phyloP scores from a whole-genome alignment of 2,888 invertebrate genomes.

The Diplolepis rosae region DNA sequence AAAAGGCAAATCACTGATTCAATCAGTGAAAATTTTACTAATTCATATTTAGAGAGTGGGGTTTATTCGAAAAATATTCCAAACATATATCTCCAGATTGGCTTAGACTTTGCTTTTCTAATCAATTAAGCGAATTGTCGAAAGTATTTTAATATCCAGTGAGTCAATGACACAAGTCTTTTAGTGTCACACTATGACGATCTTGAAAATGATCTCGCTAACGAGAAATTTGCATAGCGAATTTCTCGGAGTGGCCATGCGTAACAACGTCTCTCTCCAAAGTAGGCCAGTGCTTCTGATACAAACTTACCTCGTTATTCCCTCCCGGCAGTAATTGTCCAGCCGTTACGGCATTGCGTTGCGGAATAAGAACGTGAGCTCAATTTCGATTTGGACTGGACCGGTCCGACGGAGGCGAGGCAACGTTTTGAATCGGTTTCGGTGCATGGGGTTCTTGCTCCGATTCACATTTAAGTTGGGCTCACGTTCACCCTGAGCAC shows the following conservation, averaged over 20 bases:
- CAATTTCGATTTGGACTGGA: slow-evolving; percentile 55
- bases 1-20: too few relatives aligned
- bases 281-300: slow-evolving; percentile 20
- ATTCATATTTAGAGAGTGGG: too few relatives aligned
- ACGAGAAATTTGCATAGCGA: slow-evolving; percentile 24
- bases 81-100: too few relatives aligned
- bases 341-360: slow-evolving; percentile 39
- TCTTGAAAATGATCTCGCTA: not conserved
- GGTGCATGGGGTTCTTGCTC: slow-evolving; percentile 39
- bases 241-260: slow-evolving; percentile 10
- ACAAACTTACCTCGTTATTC: slow-evolving; percentile 32
- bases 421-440: slow-evolving; percentile 46
- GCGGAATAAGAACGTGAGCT: slow-evolving; percentile 54
- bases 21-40: too few relatives aligned
- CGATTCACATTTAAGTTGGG: slow-evolving; percentile 61
- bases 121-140: too few relatives aligned
- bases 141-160: not conserved
- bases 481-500: slow-evolving; percentile 61
- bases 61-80: too few relatives aligned
- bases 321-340: slow-evolving; percentile 36
- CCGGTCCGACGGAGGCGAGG: slow-evolving; percentile 35
- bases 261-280: slow-evolving; percentile 9
- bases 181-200: not conserved
- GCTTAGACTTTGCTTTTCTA: too few relatives aligned
- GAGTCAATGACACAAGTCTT: not conserved